Evolutionary conservation across 2,113 vertebrate genomes (phyloP).

Genomic region (Malurus elegans): DNA sequence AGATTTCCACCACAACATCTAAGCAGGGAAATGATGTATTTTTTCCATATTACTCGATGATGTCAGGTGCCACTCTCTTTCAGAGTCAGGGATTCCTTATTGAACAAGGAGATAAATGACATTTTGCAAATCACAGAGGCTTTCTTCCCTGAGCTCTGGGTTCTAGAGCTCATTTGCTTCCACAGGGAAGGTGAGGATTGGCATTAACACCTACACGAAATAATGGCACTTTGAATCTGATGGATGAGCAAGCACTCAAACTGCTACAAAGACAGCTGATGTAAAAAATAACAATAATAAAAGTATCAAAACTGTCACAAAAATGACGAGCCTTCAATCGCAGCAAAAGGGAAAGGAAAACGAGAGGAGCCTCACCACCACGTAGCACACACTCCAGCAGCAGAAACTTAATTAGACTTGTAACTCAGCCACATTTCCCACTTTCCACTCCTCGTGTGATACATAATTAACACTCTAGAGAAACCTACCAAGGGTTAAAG

Average conservation of each 20-base stretch:
- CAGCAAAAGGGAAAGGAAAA: not conserved
- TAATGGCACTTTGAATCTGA: not conserved
- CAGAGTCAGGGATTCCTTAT: not conserved
- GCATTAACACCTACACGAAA: not conserved
- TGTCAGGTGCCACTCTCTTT: not conserved
- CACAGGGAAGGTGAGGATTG: not conserved
- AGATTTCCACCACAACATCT: not conserved
- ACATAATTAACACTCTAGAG: not conserved
- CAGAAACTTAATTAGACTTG: slow-evolving; percentile 28
- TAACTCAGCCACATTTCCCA: not conserved
- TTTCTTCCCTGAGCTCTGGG: not conserved
- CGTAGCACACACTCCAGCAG: not conserved
- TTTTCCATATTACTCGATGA: not conserved
- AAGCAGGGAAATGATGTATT: not conserved
- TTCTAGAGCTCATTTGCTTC: not conserved
- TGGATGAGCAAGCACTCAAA: not conserved
- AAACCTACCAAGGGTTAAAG: slow-evolving; percentile 2
- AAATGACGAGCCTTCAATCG: not conserved
- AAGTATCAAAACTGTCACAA: not conserved
- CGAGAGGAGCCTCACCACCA: not conserved
- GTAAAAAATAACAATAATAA: not conserved
- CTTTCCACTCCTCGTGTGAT: not conserved
- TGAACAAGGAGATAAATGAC: not conserved
- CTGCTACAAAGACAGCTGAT: not conserved
- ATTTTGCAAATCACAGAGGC: not conserved